Conservation (phyloP, 2,113 vertebrate species). For the Orthonyx spaldingii region DNA sequence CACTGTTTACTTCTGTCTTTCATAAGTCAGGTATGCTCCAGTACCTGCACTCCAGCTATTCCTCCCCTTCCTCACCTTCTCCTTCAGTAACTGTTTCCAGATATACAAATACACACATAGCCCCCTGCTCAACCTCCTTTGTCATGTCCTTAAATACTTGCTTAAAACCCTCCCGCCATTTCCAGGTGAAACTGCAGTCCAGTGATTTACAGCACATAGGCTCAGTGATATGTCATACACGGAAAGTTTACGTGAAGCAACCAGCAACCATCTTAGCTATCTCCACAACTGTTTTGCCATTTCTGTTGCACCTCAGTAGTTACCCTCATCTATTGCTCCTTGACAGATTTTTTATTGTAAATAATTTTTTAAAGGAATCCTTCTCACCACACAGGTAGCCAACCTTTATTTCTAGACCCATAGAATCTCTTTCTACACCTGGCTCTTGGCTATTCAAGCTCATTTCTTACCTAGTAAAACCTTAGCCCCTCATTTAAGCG, state of each 20-base stretch:
- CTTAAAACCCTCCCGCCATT: neutral
- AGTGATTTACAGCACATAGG: accelerated
- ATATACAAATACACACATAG: neutral
- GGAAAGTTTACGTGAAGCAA: neutral
- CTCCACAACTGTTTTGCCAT: neutral
- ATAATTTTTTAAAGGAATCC: neutral
- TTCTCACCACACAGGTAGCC: neutral
- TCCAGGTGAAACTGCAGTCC: neutral
- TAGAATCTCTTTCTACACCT: neutral
- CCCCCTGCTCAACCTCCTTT: neutral
- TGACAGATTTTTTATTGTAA: neutral
- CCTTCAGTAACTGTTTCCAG: neutral
- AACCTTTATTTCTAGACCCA: neutral
- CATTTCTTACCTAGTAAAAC: neutral
- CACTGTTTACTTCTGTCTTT: neutral
- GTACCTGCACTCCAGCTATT: neutral
- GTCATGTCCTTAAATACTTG: neutral
- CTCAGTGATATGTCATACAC: neutral
- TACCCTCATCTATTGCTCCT: neutral
- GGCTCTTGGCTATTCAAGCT: neutral
- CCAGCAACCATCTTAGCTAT: neutral
- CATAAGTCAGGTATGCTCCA: neutral
- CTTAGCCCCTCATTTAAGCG: neutral
- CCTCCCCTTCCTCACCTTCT: neutral
- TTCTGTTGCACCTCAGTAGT: neutral